Percentiles rank a stretch among this genome's conserved stretches.
These are phyloP conservation scores for Chloroceryle aenea DNA, from an alignment of 2,113 vertebrate species.

Conservation along the genomic window DNA sequence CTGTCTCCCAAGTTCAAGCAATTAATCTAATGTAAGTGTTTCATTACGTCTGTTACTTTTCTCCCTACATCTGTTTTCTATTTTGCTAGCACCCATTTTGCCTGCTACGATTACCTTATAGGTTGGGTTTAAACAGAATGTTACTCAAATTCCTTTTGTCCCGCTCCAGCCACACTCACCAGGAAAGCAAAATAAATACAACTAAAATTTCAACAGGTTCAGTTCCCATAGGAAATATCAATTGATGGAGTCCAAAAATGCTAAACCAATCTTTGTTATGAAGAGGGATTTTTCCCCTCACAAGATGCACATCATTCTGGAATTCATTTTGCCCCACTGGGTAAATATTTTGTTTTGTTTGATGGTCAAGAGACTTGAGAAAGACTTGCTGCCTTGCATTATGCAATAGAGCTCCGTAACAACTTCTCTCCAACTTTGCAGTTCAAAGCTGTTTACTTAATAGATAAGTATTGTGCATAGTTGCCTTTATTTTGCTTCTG, in stretches of 20 bases:
- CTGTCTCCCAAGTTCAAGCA: neutral
- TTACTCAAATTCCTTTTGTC: neutral
- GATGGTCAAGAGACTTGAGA: neutral
- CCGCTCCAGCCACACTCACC: neutral
- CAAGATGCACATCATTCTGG: neutral
- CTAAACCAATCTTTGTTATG: neutral
- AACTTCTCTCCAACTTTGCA: neutral
- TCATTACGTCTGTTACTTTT: neutral
- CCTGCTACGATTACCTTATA: neutral
- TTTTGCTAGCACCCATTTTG: neutral
- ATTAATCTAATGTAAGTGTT: neutral
- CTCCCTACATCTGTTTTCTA: neutral
- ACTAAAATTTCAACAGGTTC: neutral
- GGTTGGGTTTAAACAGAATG: neutral
- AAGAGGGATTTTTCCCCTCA: neutral
- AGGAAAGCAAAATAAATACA: constrained; percentile 18
- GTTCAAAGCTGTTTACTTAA: neutral
- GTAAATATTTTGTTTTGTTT: constrained; percentile 16
- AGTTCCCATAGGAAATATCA: neutral
- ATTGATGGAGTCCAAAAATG: neutral
- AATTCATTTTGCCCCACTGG: neutral
- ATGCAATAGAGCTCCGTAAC: neutral
- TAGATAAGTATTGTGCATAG: neutral
- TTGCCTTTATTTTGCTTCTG: neutral
- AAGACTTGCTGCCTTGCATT: neutral